Conservation (phyloP, 2,888 invertebrate genomes). For the Himalopsyche kuldschensis region DNA sequence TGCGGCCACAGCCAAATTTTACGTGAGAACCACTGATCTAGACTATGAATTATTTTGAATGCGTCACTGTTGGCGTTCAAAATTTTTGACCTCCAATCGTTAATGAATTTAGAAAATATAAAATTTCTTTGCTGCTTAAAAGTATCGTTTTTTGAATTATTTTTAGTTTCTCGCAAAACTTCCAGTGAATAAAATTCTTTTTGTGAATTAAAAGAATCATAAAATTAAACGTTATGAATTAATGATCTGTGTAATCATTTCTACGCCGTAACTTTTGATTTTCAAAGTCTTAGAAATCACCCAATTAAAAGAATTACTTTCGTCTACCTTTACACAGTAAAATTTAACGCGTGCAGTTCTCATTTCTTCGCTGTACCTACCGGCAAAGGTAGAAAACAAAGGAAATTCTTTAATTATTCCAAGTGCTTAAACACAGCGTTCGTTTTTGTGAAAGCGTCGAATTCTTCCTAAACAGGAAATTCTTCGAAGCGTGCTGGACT, state of each 20-base stretch:
- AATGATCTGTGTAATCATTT: neutral
- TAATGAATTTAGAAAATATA: too few species aligned
- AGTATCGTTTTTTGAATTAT: too few species aligned
- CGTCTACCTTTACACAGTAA: neutral
- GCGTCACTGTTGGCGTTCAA: too few species aligned
- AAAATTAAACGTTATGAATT: neutral
- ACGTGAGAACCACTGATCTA: too few species aligned
- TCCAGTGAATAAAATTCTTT: too few species aligned
- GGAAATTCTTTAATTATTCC: neutral
- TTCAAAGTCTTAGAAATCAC: neutral
- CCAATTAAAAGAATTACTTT: neutral
- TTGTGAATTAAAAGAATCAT: neutral
- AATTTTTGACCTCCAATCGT: too few species aligned
- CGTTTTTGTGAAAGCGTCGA: neutral
- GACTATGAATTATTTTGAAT: too few species aligned
- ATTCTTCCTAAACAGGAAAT: neutral
- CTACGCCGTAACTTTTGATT: neutral
- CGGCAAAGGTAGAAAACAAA: neutral
- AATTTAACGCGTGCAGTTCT: neutral
- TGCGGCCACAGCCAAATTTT: too few species aligned
- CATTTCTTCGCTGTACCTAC: neutral
- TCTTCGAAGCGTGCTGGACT: neutral
- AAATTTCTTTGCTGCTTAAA: too few species aligned
- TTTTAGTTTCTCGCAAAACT: too few species aligned
- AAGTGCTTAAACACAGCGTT: neutral